Conservation (phyloP, 35 echinoderm and acorn worm species). For the Chiridota heheva region DNA sequence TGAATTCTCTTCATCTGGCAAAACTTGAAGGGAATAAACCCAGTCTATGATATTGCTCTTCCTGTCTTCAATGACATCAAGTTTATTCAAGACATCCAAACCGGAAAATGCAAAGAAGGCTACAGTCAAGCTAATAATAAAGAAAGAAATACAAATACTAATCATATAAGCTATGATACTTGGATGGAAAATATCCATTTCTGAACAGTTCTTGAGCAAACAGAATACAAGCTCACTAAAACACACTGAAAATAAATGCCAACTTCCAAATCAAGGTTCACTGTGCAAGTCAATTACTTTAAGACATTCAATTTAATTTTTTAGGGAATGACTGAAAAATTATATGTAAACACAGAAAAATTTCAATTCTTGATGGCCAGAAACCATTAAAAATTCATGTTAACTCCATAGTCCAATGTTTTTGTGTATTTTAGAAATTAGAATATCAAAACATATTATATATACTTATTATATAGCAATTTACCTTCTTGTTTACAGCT, state of each 20-base stretch:
- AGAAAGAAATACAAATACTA: conserved; percentile 12
- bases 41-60: conserved; percentile 80
- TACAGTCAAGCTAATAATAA: conserved; percentile 68
- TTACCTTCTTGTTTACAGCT: no score
- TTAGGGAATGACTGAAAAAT: no score
- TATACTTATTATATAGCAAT: no score
- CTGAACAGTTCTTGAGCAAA: background rate
- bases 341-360: no score
- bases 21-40: conserved; percentile 92
- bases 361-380: no score
- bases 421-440: no score
- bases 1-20: conserved; percentile 75
- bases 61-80: conserved; percentile 58
- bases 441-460: no score
- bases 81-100: conserved; percentile 69
- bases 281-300: background rate
- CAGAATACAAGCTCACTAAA: background rate
- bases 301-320: background rate
- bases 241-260: background rate
- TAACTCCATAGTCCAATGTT: no score
- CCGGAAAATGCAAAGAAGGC: conserved; percentile 96
- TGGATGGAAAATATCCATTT: background rate
- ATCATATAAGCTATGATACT: background rate
- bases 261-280: background rate
- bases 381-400: no score